A percentile compares a stretch with the other conserved stretches of the same genome.
Conservation (phyloP, 2,797 vertebrate genomes). For the Takifugu ocellatus region DNA sequence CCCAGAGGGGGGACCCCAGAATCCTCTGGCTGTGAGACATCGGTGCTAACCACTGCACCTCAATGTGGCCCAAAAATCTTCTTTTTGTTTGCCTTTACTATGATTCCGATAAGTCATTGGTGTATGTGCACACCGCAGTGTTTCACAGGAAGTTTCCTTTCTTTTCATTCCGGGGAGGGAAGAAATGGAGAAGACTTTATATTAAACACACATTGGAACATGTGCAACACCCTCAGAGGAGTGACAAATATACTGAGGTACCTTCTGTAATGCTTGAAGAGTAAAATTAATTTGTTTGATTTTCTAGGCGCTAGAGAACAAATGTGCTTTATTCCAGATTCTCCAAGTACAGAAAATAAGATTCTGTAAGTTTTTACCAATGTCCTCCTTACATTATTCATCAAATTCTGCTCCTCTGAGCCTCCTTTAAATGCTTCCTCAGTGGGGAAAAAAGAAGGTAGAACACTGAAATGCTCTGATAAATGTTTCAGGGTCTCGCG, state of each 20-base stretch:
- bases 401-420: conserved; percentile 45
- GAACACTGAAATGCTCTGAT: conserved; percentile 57
- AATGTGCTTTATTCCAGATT: conserved; percentile 36
- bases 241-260: conserved; percentile 24
- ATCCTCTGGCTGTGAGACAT: no score
- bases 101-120: not conserved
- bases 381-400: conserved; percentile 67
- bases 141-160: not conserved
- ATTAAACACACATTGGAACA: conserved; percentile 34
- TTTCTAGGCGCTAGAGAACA: conserved; percentile 34
- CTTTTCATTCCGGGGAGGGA: conserved; percentile 2
- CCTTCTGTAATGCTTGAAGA: conserved; percentile 34
- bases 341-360: conserved; percentile 14
- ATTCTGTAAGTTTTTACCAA: conserved; percentile 23
- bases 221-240: conserved; percentile 34
- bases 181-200: conserved; percentile 19
- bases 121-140: not conserved
- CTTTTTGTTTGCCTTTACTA: not conserved
- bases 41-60: no score
- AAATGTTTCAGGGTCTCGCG: conserved; percentile 51
- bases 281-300: conserved; percentile 48
- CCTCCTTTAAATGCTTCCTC: conserved; percentile 49
- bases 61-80: not conserved
- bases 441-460: conserved; percentile 44
- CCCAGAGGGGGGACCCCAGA: no score